Base-by-base conservation (phyloP, 2,113 vertebrate genomes). In the Hydrolagus affinis region DNA sequence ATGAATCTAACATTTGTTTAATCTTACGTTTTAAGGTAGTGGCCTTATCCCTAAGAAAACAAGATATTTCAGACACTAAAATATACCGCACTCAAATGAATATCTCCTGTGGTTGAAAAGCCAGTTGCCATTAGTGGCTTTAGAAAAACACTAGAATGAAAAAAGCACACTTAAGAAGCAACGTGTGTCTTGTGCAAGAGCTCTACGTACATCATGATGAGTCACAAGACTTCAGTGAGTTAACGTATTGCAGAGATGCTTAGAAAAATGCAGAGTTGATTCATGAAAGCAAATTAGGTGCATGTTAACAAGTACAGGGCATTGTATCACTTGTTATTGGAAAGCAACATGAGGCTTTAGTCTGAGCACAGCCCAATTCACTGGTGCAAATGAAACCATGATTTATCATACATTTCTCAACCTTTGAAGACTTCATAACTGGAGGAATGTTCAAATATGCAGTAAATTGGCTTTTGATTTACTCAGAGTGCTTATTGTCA, bases 341-440 rank as follows among this genome's bases (percentile, higher is more conserved):
- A 83, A 11, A 14, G 19, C 60, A 12, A 83, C 23, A 28, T 66
- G 17, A 21, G 25, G 25, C 2, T 66, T 19, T 83, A 9, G 8
- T 28, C 14, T 66, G 60, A 32, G 25, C 6, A 66, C 32, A 68
- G 11, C 9, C 17, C 25, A 32, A 59, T 66, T 4, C 77, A 83
- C 25, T 30, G 23, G 66, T 15, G 10, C 23, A 64, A 57, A 64
- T 80, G 23, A 64, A 30, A 28, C 19, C 3, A 66, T 44, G 10
- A 66, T 66, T 74, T 32, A 74, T 74, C 72, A 21, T 21, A 56
- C 44, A 17, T 56, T 74, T 21, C 77, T 64, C 77, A 80, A 80
- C 77, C 6, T 80, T 83, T 28, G 23, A 11, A 28, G 77, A 17
- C 59, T 30, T 32, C 17, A 30, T 23, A 68, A 19, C 11, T 1